phyloP scores from a whole-genome alignment of 2,888 invertebrate species.

The Microchrysa polita region DNA sequence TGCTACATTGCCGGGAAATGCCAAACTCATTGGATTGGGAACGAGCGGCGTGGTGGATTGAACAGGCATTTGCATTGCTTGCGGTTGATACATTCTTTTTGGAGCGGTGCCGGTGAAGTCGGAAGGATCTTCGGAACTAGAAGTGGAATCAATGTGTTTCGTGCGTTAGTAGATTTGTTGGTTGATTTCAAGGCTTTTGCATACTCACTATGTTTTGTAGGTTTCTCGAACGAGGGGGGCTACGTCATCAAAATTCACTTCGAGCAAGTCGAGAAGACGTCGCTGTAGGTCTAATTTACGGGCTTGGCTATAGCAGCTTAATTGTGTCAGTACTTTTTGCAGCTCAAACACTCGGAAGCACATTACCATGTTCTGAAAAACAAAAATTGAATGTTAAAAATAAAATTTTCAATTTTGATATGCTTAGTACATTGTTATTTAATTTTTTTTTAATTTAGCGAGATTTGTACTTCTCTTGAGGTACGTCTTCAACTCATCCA shows the following conservation, averaged over 20 bases:
- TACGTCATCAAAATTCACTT: constrained; percentile 70
- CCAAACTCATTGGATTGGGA: constrained; percentile 65
- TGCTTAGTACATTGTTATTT: too few relatives aligned
- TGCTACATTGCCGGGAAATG: constrained; percentile 59
- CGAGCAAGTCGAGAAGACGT: constrained; percentile 76
- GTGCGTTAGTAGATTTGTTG: not conserved
- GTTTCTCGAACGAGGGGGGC: constrained; percentile 70
- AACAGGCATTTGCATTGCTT: constrained; percentile 46
- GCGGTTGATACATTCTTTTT: constrained; percentile 50
- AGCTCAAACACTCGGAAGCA: constrained; percentile 84
- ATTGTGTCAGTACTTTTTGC: constrained; percentile 82
- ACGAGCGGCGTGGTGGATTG: constrained; percentile 56
- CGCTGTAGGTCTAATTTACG: constrained; percentile 82
- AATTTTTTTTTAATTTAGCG: too few relatives aligned
- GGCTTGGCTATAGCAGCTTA: constrained; percentile 81
- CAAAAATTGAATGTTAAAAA: too few relatives aligned
- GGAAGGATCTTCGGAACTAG: constrained; percentile 37
- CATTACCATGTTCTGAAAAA: constrained; percentile 63
- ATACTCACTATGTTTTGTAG: constrained; percentile 56
- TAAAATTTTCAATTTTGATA: too few relatives aligned
- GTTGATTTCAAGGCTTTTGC: constrained; percentile 12
- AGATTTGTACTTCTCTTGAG: too few relatives aligned
- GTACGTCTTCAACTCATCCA: too few relatives aligned
- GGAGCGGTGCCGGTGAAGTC: constrained; percentile 27
- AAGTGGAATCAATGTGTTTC: too few relatives aligned